A percentile compares a stretch with the other conserved stretches of the same genome.
phyloP scores from a whole-genome alignment of 2,113 vertebrate species.

The Nycticebus coucang region DNA sequence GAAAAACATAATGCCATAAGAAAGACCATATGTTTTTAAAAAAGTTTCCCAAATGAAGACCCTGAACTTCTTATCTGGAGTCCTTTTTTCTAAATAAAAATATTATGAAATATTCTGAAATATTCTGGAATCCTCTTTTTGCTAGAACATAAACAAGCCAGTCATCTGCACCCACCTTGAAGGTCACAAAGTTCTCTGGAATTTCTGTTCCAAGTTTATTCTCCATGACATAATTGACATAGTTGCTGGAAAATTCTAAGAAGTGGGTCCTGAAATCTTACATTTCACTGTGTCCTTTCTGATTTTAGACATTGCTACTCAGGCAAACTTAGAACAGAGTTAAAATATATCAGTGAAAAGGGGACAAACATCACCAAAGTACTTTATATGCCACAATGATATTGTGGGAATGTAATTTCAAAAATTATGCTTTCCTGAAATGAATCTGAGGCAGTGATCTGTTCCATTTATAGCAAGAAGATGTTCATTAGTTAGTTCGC shows the following conservation, averaged over 20 bases:
- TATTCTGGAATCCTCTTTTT: neutral
- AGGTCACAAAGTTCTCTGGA: neutral
- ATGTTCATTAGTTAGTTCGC: neutral
- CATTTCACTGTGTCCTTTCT: neutral
- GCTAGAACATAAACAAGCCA: neutral
- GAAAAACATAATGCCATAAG: neutral
- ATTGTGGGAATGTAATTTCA: neutral
- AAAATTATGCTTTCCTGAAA: neutral
- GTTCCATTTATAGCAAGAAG: neutral
- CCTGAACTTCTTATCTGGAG: slow-evolving; percentile 15
- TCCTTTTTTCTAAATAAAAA: neutral
- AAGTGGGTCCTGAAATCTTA: neutral
- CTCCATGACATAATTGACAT: neutral
- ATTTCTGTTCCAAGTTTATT: neutral
- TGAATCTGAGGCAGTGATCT: neutral
- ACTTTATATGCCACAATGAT: neutral
- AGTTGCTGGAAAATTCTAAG: neutral
- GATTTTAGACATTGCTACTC: neutral
- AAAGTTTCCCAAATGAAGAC: neutral
- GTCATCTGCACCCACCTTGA: neutral
- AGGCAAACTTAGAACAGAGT: neutral
- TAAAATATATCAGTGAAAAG: neutral
- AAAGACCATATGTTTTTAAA: slow-evolving; percentile 45
- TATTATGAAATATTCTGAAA: neutral
- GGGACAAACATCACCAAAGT: neutral